Conservation (phyloP, 2,797 vertebrate genomes). For the Hippocampus kuda region DNA sequence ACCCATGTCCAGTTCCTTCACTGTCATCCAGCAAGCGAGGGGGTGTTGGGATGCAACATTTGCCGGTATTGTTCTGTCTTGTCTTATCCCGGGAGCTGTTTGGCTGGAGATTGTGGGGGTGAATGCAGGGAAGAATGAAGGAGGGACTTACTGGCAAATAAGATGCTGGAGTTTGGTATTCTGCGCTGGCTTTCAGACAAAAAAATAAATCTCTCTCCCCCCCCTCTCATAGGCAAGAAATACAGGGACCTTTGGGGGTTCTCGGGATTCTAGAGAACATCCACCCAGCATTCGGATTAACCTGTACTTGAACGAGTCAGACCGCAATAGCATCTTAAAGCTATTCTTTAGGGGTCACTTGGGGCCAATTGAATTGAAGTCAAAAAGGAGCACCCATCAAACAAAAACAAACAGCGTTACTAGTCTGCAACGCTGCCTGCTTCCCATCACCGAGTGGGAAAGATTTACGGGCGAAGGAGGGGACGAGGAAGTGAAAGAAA, state of each 20-base stretch:
- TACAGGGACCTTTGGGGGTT: constrained; percentile 6
- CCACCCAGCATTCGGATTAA: constrained; percentile 1
- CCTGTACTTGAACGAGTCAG: not conserved
- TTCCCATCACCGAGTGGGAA: constrained; percentile 16
- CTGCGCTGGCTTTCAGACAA: constrained; percentile 38
- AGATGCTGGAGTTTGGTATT: constrained; percentile 51
- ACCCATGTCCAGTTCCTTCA: constrained; percentile 7
- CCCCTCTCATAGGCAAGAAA: constrained; percentile 3
- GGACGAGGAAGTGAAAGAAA: constrained; percentile 23
- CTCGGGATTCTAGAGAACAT: not conserved
- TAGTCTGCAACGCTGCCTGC: not conserved
- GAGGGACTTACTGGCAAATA: constrained; percentile 12
- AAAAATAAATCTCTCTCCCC: constrained; percentile 8
- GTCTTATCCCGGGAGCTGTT: constrained; percentile 27
- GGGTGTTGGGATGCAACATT: constrained; percentile 19
- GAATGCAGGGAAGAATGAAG: constrained; percentile 5
- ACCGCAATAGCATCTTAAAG: not conserved
- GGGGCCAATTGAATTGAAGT: not conserved
- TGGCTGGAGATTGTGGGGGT: constrained; percentile 14
- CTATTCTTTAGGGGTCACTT: not conserved
- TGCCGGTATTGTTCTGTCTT: constrained; percentile 25
- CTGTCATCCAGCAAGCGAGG: not conserved
- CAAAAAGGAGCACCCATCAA: not conserved
- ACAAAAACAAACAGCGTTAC: constrained; percentile 2
- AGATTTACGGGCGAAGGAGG: constrained; percentile 33